These are phyloP conservation scores for Arctocebus calabarensis DNA, from an alignment of 2,797 vertebrate genomes.

Conservation along the genomic window DNA sequence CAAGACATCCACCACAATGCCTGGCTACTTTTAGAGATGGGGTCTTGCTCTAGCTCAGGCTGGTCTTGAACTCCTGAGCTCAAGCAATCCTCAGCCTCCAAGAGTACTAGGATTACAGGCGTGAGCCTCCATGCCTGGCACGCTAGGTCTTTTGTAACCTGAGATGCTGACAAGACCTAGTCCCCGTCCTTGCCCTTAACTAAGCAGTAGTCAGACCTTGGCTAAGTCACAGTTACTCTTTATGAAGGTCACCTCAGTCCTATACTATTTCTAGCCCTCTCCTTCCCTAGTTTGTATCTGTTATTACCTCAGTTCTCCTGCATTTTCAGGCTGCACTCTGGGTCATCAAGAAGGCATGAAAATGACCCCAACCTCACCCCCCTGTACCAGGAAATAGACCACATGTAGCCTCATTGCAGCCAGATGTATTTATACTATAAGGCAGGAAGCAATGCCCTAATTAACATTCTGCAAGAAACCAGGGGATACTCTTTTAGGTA, in stretches of 20 bases:
- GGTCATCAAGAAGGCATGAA: not conserved
- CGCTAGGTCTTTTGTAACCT: not conserved
- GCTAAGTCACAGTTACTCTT: constrained; percentile 8
- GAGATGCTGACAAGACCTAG: not conserved
- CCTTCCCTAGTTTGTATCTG: not conserved
- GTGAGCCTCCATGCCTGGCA: too few species aligned
- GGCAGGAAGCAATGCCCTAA: not conserved
- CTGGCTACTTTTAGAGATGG: too few species aligned
- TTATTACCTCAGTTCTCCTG: not conserved
- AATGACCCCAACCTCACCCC: not conserved
- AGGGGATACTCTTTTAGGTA: not conserved
- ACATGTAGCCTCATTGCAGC: not conserved
- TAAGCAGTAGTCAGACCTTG: not conserved
- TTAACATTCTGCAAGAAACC: not conserved
- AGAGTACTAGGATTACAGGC: too few species aligned
- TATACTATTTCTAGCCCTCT: not conserved
- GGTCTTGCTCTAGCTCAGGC: too few species aligned
- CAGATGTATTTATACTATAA: not conserved
- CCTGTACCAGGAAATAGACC: not conserved
- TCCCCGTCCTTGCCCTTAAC: not conserved
- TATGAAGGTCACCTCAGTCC: not conserved
- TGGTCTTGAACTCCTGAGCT: too few species aligned
- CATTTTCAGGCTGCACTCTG: constrained; percentile 5
- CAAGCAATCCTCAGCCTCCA: too few species aligned
- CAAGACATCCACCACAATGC: too few species aligned